These are phyloP conservation scores for Mesocricetus auratus DNA, from an alignment of 2,113 vertebrate species.

Conservation along the genomic window DNA sequence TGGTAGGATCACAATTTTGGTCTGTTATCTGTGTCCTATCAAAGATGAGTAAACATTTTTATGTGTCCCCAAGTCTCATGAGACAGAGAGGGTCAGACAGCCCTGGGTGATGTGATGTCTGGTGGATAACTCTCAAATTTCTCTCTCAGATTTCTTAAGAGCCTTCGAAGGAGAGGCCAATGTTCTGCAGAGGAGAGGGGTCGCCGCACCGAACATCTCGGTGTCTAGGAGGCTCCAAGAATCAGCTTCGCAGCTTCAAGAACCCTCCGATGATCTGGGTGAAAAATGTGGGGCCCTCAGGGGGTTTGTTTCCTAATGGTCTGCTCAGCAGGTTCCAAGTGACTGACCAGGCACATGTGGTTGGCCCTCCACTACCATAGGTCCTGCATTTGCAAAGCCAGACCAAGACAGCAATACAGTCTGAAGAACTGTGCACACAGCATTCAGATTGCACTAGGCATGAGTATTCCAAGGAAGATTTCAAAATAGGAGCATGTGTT, in stretches of 20 bases:
- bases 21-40: not conserved
- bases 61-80: not conserved
- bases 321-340: not conserved
- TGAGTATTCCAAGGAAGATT: too few species aligned
- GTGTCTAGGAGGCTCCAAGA: not conserved
- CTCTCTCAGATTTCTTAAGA: not conserved
- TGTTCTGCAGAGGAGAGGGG: rapidly evolving
- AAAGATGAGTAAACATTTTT: not conserved
- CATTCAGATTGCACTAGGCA: not conserved
- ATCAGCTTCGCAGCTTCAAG: not conserved
- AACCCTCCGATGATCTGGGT: rapidly evolving
- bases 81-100: not conserved
- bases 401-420: rapidly evolving
- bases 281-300: too few species aligned
- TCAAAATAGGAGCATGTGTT: not conserved
- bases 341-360: not conserved
- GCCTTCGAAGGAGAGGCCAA: not conserved
- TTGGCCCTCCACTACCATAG: rapidly evolving
- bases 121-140: not conserved
- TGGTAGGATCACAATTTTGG: not conserved
- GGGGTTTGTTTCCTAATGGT: not conserved
- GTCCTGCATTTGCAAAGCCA: not conserved
- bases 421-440: not conserved
- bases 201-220: rapidly evolving
- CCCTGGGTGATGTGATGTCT: not conserved